Conservation (phyloP, 2,888 invertebrate species). For the Hirudinaria manillensis region DNA sequence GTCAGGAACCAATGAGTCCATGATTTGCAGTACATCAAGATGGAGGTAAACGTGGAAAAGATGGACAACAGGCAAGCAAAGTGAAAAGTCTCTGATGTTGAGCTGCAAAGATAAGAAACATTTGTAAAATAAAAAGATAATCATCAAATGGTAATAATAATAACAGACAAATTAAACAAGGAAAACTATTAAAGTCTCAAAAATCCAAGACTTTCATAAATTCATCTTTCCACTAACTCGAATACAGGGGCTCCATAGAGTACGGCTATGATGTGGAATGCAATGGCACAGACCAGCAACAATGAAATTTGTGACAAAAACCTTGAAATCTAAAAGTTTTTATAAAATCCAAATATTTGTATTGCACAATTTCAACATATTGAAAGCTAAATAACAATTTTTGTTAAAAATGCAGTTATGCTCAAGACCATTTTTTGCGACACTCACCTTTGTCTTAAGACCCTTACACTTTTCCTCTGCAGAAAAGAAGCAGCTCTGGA, state of each 20-base stretch:
- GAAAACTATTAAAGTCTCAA: too few species aligned
- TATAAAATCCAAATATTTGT: not conserved
- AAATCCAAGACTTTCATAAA: not conserved
- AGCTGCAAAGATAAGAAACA: conserved; percentile 41
- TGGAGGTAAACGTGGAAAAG: conserved; percentile 42
- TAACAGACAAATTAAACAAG: conserved; percentile 3
- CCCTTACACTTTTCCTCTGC: not conserved
- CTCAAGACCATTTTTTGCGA: too few species aligned
- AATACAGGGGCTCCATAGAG: conserved; percentile 48
- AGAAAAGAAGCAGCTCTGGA: not conserved
- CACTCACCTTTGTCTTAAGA: not conserved
- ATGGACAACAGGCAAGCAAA: conserved; percentile 46
- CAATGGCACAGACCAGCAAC: conserved; percentile 15
- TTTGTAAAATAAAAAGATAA: too few species aligned
- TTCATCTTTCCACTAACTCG: conserved; percentile 41
- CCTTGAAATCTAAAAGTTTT: conserved; percentile 1
- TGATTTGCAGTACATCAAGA: conserved; percentile 40
- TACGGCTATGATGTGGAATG: conserved; percentile 43
- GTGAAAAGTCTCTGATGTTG: conserved; percentile 47
- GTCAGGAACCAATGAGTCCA: conserved; percentile 31
- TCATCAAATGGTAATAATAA: not conserved
- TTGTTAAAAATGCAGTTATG: too few species aligned
- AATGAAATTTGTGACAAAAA: not conserved
- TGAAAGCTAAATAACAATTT: too few species aligned
- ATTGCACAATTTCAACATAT: not conserved